A percentile compares a stretch with the other conserved stretches of the same genome.
Evolutionary conservation across 2,888 invertebrate genomes (phyloP).

Genomic region (Chymomyza fuscimana): DNA sequence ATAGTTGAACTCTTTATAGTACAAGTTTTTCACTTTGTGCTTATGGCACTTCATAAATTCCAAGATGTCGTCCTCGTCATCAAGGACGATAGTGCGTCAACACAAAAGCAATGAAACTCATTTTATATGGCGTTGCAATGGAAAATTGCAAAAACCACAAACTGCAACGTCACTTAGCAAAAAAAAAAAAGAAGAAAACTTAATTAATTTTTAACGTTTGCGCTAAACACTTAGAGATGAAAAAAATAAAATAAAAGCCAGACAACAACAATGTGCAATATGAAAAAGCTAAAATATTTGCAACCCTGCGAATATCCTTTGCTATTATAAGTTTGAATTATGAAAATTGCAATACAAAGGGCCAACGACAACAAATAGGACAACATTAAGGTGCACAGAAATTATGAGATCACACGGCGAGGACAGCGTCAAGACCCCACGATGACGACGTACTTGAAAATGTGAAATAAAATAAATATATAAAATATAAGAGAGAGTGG

Average conservation of each 20-base stretch:
- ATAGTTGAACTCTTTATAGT: neutral
- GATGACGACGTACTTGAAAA: conserved; percentile 54
- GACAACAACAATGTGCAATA: conserved; percentile 7
- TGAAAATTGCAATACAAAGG: conserved; percentile 28
- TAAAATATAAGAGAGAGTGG: conserved; percentile 30
- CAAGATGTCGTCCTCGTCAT: conserved; percentile 9
- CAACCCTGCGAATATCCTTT: conserved; percentile 21
- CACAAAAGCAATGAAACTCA: conserved; percentile 28
- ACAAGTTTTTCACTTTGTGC: conserved; percentile 13
- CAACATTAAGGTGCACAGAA: neutral
- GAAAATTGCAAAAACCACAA: conserved; percentile 9
- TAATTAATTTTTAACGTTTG: conserved; percentile 67
- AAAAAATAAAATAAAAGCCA: conserved; percentile 22
- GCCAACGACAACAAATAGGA: conserved; percentile 20
- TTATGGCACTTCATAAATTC: conserved; percentile 39
- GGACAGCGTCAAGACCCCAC: neutral
- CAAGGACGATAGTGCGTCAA: conserved; percentile 3
- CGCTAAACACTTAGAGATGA: conserved; percentile 52
- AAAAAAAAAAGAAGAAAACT: conserved; percentile 38
- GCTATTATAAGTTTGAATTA: conserved; percentile 46
- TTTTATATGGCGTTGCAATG: conserved; percentile 22
- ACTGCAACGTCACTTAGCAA: conserved; percentile 20
- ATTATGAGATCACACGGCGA: conserved; percentile 9
- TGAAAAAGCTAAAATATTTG: conserved; percentile 21
- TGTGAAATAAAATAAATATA: conserved; percentile 42